These are phyloP conservation scores for Platygyra sinensis DNA, from an alignment of 64 coral and sea anemone genomes.

Conservation along the genomic window DNA sequence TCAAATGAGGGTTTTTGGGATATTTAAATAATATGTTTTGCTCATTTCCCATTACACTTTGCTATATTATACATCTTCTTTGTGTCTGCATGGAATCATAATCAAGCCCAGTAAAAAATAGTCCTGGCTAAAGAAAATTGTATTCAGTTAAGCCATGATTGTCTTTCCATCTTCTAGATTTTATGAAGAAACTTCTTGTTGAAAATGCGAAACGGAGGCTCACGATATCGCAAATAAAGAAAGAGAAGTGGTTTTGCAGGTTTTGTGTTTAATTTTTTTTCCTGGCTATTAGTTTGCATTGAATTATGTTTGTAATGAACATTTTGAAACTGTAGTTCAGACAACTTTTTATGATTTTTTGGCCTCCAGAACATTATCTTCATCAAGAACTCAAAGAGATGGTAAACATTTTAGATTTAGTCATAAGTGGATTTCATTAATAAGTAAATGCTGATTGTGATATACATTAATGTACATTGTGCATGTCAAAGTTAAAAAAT, in stretches of 20 bases:
- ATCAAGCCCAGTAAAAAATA: neutral
- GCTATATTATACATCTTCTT: too few relatives aligned
- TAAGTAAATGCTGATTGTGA: too few relatives aligned
- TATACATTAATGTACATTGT: too few relatives aligned
- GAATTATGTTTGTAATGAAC: too few relatives aligned
- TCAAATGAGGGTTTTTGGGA: too few relatives aligned
- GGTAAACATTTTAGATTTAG: constrained; percentile 39
- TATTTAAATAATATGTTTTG: too few relatives aligned
- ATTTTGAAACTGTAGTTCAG: too few relatives aligned
- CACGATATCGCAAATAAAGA: constrained; percentile 87
- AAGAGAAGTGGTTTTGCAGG: constrained; percentile 91
- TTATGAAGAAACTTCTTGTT: constrained; percentile 80
- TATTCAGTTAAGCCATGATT: too few relatives aligned
- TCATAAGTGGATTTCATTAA: neutral
- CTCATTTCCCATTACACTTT: too few relatives aligned
- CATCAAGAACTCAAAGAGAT: constrained; percentile 69
- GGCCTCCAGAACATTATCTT: constrained; percentile 57
- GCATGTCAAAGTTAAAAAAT: neutral
- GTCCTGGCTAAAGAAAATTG: neutral
- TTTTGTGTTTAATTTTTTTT: neutral
- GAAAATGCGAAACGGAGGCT: constrained; percentile 82
- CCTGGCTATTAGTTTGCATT: too few relatives aligned
- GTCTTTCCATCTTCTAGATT: constrained; percentile 38
- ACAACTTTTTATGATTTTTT: neutral
- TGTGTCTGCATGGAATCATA: neutral